Conservation (phyloP, 2,113 vertebrate genomes). For the Mionectes macconnelli region DNA sequence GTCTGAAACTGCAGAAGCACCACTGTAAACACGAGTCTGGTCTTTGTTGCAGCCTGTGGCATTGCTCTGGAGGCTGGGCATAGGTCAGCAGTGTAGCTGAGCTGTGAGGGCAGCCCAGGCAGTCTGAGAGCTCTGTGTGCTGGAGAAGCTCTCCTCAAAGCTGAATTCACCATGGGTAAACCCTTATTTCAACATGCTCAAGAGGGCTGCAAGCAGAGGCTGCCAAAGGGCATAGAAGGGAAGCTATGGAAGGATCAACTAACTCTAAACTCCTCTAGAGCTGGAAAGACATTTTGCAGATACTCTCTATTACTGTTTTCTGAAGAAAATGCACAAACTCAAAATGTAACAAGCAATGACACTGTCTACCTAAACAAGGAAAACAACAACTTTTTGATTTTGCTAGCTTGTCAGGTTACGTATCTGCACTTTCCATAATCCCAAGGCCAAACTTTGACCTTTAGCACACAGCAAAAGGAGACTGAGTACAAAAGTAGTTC, state of each 20-base stretch:
- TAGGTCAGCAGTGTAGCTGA: neutral
- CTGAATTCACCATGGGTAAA: neutral
- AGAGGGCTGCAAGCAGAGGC: neutral
- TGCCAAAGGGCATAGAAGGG: neutral
- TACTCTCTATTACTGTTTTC: neutral
- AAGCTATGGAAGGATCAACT: neutral
- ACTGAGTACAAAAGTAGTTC: neutral
- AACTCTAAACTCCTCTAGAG: neutral
- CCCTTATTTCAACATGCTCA: neutral
- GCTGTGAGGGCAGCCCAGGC: neutral
- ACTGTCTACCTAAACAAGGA: neutral
- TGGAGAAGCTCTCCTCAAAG: neutral
- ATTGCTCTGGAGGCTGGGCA: fast-evolving
- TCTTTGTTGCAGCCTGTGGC: neutral
- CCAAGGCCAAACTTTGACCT: neutral
- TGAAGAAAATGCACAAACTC: neutral
- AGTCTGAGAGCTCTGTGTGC: neutral
- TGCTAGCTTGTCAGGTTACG: neutral
- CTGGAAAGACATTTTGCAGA: neutral
- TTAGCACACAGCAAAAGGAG: neutral
- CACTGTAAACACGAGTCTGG: neutral
- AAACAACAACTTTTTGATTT: neutral
- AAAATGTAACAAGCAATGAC: neutral
- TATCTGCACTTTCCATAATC: neutral
- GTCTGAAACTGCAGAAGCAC: neutral